Percentiles rank a stretch among this genome's conserved stretches.
Conservation (phyloP, 2,113 vertebrate species). For the Corythornis cristatus region DNA sequence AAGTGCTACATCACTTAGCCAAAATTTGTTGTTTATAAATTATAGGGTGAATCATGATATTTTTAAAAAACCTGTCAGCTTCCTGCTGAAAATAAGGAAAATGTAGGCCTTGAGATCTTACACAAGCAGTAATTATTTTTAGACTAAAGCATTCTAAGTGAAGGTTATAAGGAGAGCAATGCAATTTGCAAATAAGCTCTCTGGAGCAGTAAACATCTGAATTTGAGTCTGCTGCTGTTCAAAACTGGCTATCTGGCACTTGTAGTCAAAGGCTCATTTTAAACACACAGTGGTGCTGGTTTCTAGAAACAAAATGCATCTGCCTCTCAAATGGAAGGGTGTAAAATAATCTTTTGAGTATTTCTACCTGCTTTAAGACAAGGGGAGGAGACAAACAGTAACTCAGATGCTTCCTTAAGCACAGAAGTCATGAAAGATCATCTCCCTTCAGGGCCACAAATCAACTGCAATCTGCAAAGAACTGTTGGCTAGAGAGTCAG, state of each 20-base stretch:
- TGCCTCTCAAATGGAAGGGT: background rate
- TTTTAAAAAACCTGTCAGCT: background rate
- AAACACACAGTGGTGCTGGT: background rate
- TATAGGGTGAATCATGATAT: background rate
- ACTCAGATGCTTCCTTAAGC: background rate
- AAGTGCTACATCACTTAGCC: background rate
- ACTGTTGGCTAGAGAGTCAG: background rate
- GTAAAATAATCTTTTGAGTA: background rate
- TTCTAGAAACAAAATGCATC: background rate
- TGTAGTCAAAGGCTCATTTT: background rate
- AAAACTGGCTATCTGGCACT: background rate
- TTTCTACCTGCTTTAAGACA: background rate
- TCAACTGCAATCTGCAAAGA: background rate
- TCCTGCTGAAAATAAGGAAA: background rate
- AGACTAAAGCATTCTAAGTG: background rate
- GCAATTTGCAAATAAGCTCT: conserved; percentile 12
- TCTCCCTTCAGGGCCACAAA: background rate
- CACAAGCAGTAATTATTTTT: conserved; percentile 22
- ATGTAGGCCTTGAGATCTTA: background rate
- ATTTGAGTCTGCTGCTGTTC: background rate
- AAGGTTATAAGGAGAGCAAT: background rate
- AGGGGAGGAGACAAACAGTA: background rate
- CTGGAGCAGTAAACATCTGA: background rate
- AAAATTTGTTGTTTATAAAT: background rate
- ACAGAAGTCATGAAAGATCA: background rate